A percentile compares a stretch with the other conserved stretches of the same genome.
Conservation (phyloP, 2,113 vertebrate genomes). For the Oxyruncus cristatus region DNA sequence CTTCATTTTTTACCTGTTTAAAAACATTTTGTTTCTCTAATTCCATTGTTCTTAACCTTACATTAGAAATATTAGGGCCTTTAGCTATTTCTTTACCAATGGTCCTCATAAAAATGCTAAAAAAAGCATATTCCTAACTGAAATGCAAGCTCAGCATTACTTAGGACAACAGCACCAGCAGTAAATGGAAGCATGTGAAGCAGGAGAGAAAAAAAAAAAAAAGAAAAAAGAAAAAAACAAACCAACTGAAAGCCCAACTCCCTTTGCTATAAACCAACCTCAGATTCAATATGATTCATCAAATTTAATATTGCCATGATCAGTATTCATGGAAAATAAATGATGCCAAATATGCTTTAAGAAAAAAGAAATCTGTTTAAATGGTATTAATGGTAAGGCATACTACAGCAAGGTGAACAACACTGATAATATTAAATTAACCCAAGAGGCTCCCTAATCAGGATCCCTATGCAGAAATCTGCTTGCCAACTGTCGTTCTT, state of each 20-base stretch:
- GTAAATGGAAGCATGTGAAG: constrained; percentile 46
- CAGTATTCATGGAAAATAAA: constrained; percentile 73
- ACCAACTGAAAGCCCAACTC: neutral
- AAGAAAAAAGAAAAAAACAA: neutral
- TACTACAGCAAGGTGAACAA: constrained; percentile 79
- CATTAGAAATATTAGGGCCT: neutral
- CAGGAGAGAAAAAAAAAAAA: neutral
- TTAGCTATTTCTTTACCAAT: neutral
- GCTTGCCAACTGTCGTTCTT: constrained; percentile 82
- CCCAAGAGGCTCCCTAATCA: constrained; percentile 79
- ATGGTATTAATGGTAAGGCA: constrained; percentile 75
- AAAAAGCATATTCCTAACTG: neutral
- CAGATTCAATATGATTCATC: constrained; percentile 64
- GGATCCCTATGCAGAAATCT: constrained; percentile 79
- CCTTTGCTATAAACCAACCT: constrained; percentile 60
- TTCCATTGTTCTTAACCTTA: neutral
- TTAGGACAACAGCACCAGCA: neutral
- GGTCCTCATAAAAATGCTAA: constrained; percentile 5
- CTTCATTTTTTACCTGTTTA: neutral
- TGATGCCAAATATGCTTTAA: constrained; percentile 74
- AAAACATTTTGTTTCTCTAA: neutral
- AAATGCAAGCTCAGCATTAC: constrained; percentile 29
- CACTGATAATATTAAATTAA: constrained; percentile 85
- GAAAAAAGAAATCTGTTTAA: constrained; percentile 75
- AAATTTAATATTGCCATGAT: constrained; percentile 70